Evolutionary conservation across 2,113 vertebrate genomes (phyloP).

Genomic region (Triplophysa rosa): DNA sequence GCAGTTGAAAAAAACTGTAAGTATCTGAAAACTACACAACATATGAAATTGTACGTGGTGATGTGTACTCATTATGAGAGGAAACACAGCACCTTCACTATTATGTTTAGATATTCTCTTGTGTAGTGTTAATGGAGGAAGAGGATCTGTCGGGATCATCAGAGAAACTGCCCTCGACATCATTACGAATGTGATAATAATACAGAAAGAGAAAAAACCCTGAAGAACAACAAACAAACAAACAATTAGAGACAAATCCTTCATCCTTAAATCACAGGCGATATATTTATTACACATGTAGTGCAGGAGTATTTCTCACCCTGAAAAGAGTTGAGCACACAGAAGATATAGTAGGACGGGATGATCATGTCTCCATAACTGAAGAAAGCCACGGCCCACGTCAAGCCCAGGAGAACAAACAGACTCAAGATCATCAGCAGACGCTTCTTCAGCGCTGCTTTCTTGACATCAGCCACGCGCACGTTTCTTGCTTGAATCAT

Average conservation of each 20-base stretch:
- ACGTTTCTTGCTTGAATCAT: neutral
- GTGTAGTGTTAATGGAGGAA: neutral
- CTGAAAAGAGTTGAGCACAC: conserved; percentile 66
- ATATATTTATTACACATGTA: neutral
- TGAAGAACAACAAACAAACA: conserved; percentile 25
- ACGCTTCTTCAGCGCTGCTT: conserved; percentile 20
- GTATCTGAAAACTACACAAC: no score
- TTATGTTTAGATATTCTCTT: neutral
- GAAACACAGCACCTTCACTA: no score
- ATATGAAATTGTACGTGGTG: no score
- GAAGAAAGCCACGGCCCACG: conserved; percentile 67
- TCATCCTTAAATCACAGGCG: no score
- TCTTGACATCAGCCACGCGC: accelerated
- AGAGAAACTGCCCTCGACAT: neutral
- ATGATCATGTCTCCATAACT: conserved; percentile 50
- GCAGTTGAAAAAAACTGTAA: no score
- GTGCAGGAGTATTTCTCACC: conserved; percentile 45
- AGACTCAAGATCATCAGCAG: conserved; percentile 52
- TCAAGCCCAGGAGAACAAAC: conserved; percentile 59
- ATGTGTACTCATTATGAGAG: no score
- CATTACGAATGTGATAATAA: conserved; percentile 51
- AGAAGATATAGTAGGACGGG: conserved; percentile 61
- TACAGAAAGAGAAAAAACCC: conserved; percentile 68
- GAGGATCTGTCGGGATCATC: neutral
- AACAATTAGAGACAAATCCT: no score